Evolutionary conservation across 2,797 vertebrate genomes (phyloP).

Genomic region (Hirundo rustica): DNA sequence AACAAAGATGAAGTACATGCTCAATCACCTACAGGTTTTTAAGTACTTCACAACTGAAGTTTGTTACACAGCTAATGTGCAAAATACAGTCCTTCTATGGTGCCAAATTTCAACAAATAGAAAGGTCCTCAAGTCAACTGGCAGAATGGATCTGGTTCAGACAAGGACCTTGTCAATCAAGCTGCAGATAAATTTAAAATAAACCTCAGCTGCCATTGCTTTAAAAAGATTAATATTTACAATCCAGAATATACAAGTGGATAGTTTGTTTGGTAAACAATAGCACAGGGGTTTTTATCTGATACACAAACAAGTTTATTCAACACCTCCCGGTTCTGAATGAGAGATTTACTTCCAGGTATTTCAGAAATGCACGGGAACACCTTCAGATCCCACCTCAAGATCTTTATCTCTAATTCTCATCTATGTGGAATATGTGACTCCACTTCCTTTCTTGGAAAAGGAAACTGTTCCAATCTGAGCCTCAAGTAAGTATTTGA

Average conservation of each 20-base stretch:
- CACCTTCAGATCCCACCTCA: conserved; percentile 14
- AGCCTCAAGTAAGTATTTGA: conserved; percentile 27
- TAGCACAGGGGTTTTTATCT: background rate
- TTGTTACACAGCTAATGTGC: background rate
- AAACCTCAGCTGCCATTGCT: background rate
- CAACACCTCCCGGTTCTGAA: background rate
- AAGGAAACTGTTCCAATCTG: conserved; percentile 27
- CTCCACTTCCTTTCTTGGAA: conserved; percentile 41
- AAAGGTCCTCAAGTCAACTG: background rate
- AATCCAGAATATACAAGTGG: background rate
- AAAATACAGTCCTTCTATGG: background rate
- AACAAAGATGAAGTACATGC: background rate
- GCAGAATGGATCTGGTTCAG: background rate
- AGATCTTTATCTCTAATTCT: conserved; percentile 7
- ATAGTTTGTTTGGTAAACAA: conserved; percentile 40
- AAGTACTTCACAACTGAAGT: background rate
- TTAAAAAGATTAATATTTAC: conserved; percentile 17
- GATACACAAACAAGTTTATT: conserved; percentile 30
- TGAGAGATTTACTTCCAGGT: conserved; percentile 28
- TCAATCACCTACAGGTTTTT: background rate
- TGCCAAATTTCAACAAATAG: background rate
- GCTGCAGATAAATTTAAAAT: background rate
- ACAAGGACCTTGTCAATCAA: conserved; percentile 16
- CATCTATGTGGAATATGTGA: conserved; percentile 20
- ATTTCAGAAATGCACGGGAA: background rate